Base-by-base conservation (phyloP, 1,140 invertebrate species). In the Achatina immaculata region DNA sequence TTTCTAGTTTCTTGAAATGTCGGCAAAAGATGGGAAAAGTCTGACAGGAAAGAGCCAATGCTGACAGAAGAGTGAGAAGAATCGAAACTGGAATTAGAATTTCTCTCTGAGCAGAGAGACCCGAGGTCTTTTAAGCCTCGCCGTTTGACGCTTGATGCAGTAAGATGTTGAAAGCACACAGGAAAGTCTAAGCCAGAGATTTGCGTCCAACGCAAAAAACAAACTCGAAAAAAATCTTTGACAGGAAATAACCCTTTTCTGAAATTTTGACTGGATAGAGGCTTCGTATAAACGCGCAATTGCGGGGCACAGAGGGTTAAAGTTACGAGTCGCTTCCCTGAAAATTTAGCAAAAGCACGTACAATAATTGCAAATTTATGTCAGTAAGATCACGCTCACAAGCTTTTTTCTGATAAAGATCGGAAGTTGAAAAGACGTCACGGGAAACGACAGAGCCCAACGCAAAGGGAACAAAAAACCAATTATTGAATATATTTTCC, bases 221-320 rank as follows among this genome's bases (percentile, higher is more conserved):
- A n/a, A n/a, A n/a, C n/a, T n/a, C 16, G 58, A n/a, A 6, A 28
- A 28, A 34, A 62, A 2, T 2, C 58, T 62, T 31, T 62, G 58
- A 62, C 58, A 62, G 58, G 21, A 62, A 62, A 62, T 62, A 62
- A 62, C 28, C 58, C 58, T n/a, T 62, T 62, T 62, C n/a, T 62
- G 58, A n/a, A 62, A 62, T 31, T 62, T 62, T 62, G 58, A 62
- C n/a, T 62, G 58, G 58, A 28, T 62, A n/a, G 58, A 6, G 58
- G 58, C 58, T 62, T 62, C n/a, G n/a, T 34, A 34, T 2, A 28
- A 31, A 31, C 58, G 58, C 31, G n/a, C n/a, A 62, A 11, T 62
- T n/a, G 21, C 58, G 21, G n/a, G 21, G n/a, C 58, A 31, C 28
- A 6, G 6, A 2, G 21, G 48, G 6, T 6, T 21, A 19, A 31